A percentile compares a stretch with the other conserved stretches of the same genome.
Conservation (phyloP, 2,113 vertebrate genomes). For the Mirza zaza region DNA sequence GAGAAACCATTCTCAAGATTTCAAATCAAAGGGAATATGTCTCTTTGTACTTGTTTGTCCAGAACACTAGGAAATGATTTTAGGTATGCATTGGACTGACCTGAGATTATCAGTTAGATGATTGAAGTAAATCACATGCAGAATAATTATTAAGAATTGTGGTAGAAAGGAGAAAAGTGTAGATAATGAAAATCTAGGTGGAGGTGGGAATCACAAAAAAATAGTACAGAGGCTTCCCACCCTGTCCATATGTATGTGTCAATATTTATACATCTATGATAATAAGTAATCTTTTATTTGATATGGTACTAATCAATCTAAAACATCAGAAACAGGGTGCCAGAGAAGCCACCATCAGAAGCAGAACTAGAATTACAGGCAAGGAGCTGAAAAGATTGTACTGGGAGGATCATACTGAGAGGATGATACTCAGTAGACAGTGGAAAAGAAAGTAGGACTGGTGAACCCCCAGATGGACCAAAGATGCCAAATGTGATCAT, state of each 20-base stretch:
- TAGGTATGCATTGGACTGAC: neutral
- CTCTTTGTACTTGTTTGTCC: neutral
- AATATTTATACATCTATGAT: neutral
- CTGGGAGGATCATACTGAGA: neutral
- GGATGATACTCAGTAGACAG: neutral
- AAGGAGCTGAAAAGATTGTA: neutral
- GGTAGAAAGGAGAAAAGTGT: neutral
- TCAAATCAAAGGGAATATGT: neutral
- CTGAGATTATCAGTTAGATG: neutral
- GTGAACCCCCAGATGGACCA: neutral
- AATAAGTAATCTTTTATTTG: neutral
- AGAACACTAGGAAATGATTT: neutral
- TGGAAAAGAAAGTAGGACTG: no score
- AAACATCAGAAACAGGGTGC: neutral
- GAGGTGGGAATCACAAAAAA: neutral
- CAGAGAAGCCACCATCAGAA: neutral
- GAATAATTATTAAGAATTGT: neutral
- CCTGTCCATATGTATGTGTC: neutral
- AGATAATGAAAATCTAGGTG: conserved; percentile 25
- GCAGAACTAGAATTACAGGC: neutral
- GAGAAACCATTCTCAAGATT: conserved; percentile 4
- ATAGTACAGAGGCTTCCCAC: neutral
- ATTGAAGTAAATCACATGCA: neutral
- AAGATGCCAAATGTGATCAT: neutral
- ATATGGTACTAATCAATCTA: neutral